These are phyloP conservation scores for Anguilla rostrata DNA, from an alignment of 2,113 vertebrate species.

Conservation along the genomic window DNA sequence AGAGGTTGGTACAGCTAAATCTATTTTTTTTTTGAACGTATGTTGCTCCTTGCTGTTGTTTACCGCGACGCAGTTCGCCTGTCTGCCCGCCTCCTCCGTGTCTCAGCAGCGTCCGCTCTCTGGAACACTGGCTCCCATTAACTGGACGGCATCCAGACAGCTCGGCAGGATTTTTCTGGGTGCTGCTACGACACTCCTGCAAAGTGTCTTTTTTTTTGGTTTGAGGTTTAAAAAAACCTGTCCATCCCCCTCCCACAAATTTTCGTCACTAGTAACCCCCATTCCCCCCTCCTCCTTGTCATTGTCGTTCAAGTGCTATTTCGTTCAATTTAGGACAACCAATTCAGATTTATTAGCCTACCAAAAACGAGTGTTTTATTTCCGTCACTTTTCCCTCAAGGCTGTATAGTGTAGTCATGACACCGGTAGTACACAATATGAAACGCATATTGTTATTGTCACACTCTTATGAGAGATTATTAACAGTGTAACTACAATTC, in stretches of 20 bases:
- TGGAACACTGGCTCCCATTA: slow-evolving; percentile 36
- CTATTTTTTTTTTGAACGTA: slow-evolving; percentile 22
- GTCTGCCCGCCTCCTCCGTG: slow-evolving; percentile 32
- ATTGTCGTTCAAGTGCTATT: not conserved
- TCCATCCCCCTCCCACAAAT: slow-evolving; percentile 1
- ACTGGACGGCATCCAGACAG: slow-evolving; percentile 34
- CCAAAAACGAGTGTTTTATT: not conserved
- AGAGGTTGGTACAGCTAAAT: not conserved
- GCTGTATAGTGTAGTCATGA: not conserved
- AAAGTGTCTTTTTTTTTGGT: slow-evolving; percentile 16
- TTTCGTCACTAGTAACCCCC: slow-evolving; percentile 18
- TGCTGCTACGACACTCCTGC: not conserved
- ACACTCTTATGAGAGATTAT: too few species aligned
- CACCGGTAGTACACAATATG: not conserved
- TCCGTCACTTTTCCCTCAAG: not conserved
- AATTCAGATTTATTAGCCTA: not conserved
- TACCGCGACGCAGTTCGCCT: slow-evolving; percentile 47
- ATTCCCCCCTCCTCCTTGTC: not conserved
- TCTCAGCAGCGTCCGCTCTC: slow-evolving; percentile 24
- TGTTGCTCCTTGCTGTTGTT: slow-evolving; percentile 42
- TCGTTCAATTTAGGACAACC: not conserved
- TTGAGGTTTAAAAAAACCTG: not conserved
- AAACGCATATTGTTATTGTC: not conserved
- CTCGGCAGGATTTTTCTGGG: slow-evolving; percentile 25
- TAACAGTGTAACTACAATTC: too few species aligned